Base-by-base conservation (phyloP, 2,888 invertebrate genomes). In the Pandemis heparana region DNA sequence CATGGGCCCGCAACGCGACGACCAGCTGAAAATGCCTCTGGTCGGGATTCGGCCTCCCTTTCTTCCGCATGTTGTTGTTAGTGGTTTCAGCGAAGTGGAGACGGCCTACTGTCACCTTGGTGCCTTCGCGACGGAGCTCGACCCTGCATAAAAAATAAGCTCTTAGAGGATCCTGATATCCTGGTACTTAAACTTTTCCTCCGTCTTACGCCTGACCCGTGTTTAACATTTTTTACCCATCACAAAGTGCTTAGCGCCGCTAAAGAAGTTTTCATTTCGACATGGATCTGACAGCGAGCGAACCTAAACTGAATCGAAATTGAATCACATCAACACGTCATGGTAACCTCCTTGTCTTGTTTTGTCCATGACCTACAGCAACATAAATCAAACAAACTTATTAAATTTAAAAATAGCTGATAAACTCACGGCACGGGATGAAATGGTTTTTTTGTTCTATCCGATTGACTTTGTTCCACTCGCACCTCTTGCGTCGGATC, bases 11-110 rank as follows among this genome's bases (percentile, higher is more conserved):
- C 32, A 99, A 93, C 0, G 98, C 98, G 32, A 99, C 99, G 10
- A 99, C 98, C 76, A 99, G 95, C 89, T 98, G 97, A 89, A 99
- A 99, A 92, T 99, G 99, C 76, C 99, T 95, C 92, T 99, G 99
- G 92, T 99, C 99, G 0, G 99, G 99, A 94, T 99, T 99, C 0
- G 99, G 99, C 77, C 99, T 97, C 0, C 99, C 99, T 85, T 99
- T 99, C 94, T 99, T 99, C 62, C 99, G 95, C 99, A 99, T 99
- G 86, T 99, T 99, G 88, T 99, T 99, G 83, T 98, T 98, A 0
- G 99, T 99, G 0, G 99, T 99, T 90, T 99, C 99, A 68, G 99
- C 98, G 91, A 99, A 99, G 94, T 99, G 99, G 4, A 99, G 95
- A 8, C 99, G 96, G 0, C 99, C 99, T 0, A 99, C 99, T 0